Evolutionary conservation across 2,797 vertebrate genomes (phyloP).

Genomic region (Sylvilagus floridanus): DNA sequence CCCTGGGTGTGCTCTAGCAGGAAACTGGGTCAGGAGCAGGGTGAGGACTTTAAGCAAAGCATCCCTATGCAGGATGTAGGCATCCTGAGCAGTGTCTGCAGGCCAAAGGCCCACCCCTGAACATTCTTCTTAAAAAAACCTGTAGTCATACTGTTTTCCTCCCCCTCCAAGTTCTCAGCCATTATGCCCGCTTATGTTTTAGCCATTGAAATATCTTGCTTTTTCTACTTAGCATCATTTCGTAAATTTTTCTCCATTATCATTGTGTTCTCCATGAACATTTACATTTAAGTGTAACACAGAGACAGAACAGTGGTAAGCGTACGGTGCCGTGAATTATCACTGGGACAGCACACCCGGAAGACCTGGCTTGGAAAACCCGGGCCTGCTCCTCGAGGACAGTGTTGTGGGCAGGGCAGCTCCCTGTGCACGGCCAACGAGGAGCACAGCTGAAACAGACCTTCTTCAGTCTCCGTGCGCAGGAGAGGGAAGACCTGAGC

Average conservation of each 20-base stretch:
- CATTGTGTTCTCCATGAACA: background rate
- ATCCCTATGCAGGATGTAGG: no score
- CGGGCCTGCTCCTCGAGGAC: background rate
- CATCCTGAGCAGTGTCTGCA: no score
- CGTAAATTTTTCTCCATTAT: background rate
- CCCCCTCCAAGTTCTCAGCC: background rate
- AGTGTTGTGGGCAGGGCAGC: background rate
- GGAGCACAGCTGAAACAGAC: background rate
- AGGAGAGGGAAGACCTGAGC: background rate
- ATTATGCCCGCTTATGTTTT: background rate
- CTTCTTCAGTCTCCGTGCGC: background rate
- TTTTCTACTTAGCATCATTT: background rate
- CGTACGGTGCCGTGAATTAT: background rate
- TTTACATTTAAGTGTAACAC: constrained; percentile 5
- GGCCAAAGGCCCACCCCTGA: no score
- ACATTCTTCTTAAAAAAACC: background rate
- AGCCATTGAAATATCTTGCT: background rate
- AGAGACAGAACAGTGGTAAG: background rate
- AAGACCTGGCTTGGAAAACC: background rate
- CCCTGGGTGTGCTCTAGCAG: no score
- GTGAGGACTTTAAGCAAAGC: no score
- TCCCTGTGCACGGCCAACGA: background rate
- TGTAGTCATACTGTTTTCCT: background rate
- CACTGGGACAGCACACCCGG: background rate
- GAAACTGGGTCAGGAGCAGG: no score